phyloP scores from a whole-genome alignment of 2,113 vertebrate genomes.

The Bostrychus sinensis region DNA sequence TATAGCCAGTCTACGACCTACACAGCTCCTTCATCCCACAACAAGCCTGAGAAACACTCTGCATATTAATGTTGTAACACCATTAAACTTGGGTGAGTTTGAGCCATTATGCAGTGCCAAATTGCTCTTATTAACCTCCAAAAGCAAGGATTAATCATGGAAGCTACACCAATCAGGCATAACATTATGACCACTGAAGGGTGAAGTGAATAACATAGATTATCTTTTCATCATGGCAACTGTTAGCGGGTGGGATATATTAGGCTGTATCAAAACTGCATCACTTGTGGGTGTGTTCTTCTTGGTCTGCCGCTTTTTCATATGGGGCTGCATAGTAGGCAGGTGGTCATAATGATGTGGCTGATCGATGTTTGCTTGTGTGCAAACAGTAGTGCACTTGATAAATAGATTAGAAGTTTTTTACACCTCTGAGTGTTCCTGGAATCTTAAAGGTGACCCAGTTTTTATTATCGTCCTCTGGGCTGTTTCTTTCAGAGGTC shows the following conservation, averaged over 20 bases:
- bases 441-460: no score
- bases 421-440: no score
- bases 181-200: background rate
- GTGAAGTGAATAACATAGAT: background rate
- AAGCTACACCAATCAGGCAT: background rate
- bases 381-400: no score
- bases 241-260: background rate
- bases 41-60: slow-evolving; percentile 61
- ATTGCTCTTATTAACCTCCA: slow-evolving; percentile 2
- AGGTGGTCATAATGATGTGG: no score
- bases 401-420: no score
- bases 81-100: slow-evolving; percentile 52
- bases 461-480: no score
- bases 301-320: no score
- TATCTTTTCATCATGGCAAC: background rate
- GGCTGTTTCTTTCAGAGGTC: no score
- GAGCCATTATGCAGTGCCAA: slow-evolving; percentile 44
- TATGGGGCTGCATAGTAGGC: no score
- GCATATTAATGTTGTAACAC: slow-evolving; percentile 58
- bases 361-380: no score
- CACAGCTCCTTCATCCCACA: slow-evolving; percentile 59
- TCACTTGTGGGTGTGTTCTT: background rate
- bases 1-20: slow-evolving; percentile 62
- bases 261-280: background rate
- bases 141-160: background rate